Conservation (phyloP, 1,140 invertebrate species). For the Choristoneura fumiferana region DNA sequence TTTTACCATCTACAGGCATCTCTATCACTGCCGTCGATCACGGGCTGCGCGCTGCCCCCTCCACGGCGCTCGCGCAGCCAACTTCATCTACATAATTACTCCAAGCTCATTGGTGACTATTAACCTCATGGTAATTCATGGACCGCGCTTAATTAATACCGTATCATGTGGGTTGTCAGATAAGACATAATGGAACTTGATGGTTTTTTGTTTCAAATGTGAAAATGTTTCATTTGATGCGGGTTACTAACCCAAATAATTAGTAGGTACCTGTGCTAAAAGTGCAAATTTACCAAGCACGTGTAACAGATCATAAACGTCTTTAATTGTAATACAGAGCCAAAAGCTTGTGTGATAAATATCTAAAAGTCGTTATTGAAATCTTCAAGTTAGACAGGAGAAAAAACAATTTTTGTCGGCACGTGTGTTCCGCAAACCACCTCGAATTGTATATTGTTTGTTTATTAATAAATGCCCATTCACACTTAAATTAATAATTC, state of each 20-base stretch:
- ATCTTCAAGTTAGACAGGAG: too few relatives aligned
- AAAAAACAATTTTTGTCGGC: not conserved
- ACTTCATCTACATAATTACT: conserved; percentile 73
- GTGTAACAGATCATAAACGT: too few relatives aligned
- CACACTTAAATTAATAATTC: conserved; percentile 58
- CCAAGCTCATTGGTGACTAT: conserved; percentile 71
- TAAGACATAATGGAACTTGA: conserved; percentile 63
- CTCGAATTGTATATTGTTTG: conserved; percentile 15
- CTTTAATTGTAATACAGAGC: too few relatives aligned
- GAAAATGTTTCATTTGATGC: conserved; percentile 8
- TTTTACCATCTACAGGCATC: conserved; percentile 28
- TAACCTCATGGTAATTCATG: conserved; percentile 70
- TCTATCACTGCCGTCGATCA: conserved; percentile 23
- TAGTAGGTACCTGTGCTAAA: too few relatives aligned
- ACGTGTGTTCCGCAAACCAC: conserved; percentile 23
- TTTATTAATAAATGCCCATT: conserved; percentile 32
- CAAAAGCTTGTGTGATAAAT: too few relatives aligned
- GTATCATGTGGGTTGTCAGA: conserved; percentile 65
- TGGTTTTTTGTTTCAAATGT: conserved; percentile 28
- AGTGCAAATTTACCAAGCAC: too few relatives aligned
- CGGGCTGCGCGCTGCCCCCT: conserved; percentile 28
- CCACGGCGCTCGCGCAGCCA: conserved; percentile 43
- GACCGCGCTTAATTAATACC: conserved; percentile 67
- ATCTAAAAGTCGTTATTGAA: too few relatives aligned
- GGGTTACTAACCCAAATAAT: too few relatives aligned